Evolutionary conservation across 2,888 invertebrate species (phyloP), one percentile per base, ranked within the genome.

Genomic region (Apantesis nais): DNA sequence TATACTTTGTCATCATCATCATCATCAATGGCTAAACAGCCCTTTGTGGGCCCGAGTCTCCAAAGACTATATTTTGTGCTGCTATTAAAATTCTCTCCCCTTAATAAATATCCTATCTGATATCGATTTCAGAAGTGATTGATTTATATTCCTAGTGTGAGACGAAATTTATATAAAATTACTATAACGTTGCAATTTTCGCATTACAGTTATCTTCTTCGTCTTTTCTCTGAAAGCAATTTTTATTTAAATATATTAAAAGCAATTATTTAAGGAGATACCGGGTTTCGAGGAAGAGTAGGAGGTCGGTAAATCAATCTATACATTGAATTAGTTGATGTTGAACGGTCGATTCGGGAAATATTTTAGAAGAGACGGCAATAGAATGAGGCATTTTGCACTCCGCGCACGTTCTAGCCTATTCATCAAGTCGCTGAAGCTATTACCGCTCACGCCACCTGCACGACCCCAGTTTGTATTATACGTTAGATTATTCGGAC

Each of bases 311-410:
- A 90, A 93, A 93, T 93, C 93, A 92, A 93, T 93, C 91, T 90
- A 91, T 89, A 92, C 89, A 89, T 92, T 93, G 89, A 92, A 93
- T 93, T 93, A 92, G 90, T 90, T 90, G 91, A 91, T 90, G 90
- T 92, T 92, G 90, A 91, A 88, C 89, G 89, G 90, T 88, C 89
- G 91, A 91, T 93, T 92, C 92, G 76, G 90, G 91, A 86, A 89
- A 92, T 93, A 92, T 92, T 93, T 92, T 90, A 93, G 87, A 87
- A 87, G 89, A 83, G 90, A 89, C 87, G 89, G 86, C 89, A 85
- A 89, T 90, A 88, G 89, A 90, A 90, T 88, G 89, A 87, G 87
- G 87, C 86, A 88, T 91, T 93, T 93, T 90, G 91, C 90, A 90
- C 86, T 87, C 92, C 73, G 83, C 83, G 87, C 93, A 93, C 93